A percentile compares a stretch with the other conserved stretches of the same genome.
Conservation (phyloP, 2,113 vertebrate species). For the Reinhardtius hippoglossoides region DNA sequence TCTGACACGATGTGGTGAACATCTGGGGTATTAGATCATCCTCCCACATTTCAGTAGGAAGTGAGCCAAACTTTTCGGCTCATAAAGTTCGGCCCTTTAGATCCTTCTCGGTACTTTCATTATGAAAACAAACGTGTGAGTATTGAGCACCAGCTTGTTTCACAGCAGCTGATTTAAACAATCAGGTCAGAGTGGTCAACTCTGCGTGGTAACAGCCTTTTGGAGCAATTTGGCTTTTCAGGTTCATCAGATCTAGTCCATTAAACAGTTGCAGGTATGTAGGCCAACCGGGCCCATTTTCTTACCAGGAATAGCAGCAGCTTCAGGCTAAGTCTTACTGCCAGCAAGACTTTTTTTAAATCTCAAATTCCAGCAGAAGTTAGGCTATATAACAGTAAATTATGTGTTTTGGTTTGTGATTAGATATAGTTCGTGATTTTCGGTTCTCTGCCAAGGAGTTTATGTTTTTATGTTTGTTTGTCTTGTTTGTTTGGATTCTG, state of each 20-base stretch:
- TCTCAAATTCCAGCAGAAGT: not conserved
- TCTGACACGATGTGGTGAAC: not conserved
- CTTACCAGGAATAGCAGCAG: conserved; percentile 37
- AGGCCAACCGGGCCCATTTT: conserved; percentile 40
- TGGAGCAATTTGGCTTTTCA: conserved; percentile 32
- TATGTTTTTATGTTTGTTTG: not conserved
- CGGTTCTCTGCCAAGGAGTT: not conserved
- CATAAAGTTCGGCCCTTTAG: conserved; percentile 10
- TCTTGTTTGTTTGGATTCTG: not conserved
- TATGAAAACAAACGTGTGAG: not conserved
- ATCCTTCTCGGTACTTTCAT: not conserved
- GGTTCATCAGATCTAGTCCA: conserved; percentile 33
- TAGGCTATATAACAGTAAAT: not conserved
- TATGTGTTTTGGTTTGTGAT: not conserved
- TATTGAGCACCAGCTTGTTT: not conserved
- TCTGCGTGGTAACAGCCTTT: conserved; percentile 10
- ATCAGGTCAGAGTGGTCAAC: conserved; percentile 12
- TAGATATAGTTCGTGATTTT: not conserved
- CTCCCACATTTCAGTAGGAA: not conserved
- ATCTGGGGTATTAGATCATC: not conserved
- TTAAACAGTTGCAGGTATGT: conserved; percentile 32
- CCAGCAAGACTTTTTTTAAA: not conserved
- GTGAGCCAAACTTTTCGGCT: conserved; percentile 1
- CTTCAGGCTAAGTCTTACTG: conserved; percentile 29
- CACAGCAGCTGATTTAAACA: not conserved